phyloP scores from a whole-genome alignment of 2,113 vertebrate genomes.

The Polyodon spathula region DNA sequence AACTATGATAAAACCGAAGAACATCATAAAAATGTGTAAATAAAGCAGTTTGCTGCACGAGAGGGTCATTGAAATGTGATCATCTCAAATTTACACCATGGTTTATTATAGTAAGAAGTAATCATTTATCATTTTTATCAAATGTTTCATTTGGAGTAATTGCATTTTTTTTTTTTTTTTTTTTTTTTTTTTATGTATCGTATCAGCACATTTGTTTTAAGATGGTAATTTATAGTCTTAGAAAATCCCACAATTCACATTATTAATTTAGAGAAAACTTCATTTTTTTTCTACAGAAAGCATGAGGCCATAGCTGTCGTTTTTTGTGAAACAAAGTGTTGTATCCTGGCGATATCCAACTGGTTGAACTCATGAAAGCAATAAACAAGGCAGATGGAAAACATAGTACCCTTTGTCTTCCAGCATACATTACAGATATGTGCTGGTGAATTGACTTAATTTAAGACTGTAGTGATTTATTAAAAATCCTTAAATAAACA shows the following conservation, averaged over 20 bases:
- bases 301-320: slow-evolving; percentile 51
- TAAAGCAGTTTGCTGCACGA: slow-evolving; percentile 18
- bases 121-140: slow-evolving; percentile 49
- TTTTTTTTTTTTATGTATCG: slow-evolving; percentile 47
- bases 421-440: too few relatives aligned
- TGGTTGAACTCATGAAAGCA: slow-evolving; percentile 37
- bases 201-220: slow-evolving; percentile 48
- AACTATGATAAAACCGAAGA: slow-evolving; percentile 21
- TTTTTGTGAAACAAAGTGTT: slow-evolving; percentile 26
- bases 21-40: slow-evolving; percentile 22
- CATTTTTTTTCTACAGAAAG: slow-evolving; percentile 36
- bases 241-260: slow-evolving; percentile 40
- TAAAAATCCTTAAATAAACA: too few relatives aligned
- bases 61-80: slow-evolving; percentile 54
- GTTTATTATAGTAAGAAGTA: slow-evolving; percentile 42
- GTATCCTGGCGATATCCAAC: slow-evolving; percentile 51
- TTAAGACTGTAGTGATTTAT: too few relatives aligned
- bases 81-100: slow-evolving; percentile 45
- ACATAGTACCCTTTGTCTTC: too few relatives aligned
- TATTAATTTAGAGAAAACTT: slow-evolving; percentile 42
- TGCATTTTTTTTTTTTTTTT: too few relatives aligned
- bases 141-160: slow-evolving; percentile 42
- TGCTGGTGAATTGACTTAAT: too few relatives aligned
- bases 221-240: slow-evolving; percentile 38
- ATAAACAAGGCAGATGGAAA: too few relatives aligned